phyloP scores from a whole-genome alignment of 2,888 invertebrate species.

The Phyllotreta striolata region DNA sequence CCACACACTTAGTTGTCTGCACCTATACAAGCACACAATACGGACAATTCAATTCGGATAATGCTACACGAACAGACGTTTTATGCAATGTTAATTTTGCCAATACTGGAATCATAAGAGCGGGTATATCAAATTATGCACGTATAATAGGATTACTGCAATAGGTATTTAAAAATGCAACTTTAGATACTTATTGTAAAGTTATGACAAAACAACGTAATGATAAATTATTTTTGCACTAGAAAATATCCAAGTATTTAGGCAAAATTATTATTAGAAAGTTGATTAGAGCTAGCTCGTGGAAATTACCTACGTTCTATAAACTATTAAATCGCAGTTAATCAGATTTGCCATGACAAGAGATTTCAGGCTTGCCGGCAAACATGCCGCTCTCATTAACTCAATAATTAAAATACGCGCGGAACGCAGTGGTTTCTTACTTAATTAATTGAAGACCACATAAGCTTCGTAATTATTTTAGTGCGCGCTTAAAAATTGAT shows the following conservation, averaged over 20 bases:
- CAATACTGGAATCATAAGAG: too few relatives aligned
- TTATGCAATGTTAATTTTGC: too few relatives aligned
- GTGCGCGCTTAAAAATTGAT: constrained; percentile 28
- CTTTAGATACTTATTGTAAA: too few relatives aligned
- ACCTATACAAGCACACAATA: neutral
- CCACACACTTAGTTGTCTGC: constrained; percentile 11
- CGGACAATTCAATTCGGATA: neutral
- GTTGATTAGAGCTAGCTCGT: constrained; percentile 44
- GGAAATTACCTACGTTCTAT: constrained; percentile 48
- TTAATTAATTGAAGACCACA: constrained; percentile 35
- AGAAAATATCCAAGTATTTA: too few relatives aligned
- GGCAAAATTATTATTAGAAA: constrained; percentile 31
- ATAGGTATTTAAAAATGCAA: too few relatives aligned
- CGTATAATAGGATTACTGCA: too few relatives aligned
- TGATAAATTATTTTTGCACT: too few relatives aligned
- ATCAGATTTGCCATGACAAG: constrained; percentile 51
- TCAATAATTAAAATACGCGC: constrained; percentile 45
- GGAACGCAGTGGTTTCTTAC: constrained; percentile 29
- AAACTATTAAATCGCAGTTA: constrained; percentile 48
- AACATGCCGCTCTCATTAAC: constrained; percentile 47
- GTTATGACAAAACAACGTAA: too few relatives aligned
- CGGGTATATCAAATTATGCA: too few relatives aligned
- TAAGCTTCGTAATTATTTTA: constrained; percentile 34
- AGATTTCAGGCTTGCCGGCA: constrained; percentile 43
- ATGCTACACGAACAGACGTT: too few relatives aligned